Conservation (phyloP, 2,113 vertebrate genomes). For the Passer montanus region DNA sequence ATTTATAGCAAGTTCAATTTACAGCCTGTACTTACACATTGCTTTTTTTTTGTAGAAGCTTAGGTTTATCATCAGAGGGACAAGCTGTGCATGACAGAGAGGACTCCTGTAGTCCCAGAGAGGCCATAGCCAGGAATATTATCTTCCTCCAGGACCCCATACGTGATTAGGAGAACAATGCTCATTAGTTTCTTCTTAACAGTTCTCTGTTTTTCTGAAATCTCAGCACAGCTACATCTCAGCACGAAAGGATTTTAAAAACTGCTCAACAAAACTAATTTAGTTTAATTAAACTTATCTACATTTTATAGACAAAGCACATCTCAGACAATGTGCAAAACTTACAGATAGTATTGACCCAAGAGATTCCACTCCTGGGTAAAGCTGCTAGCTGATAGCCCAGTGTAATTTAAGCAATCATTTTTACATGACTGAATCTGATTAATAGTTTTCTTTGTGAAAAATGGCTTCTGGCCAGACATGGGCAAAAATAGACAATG, state of each 20-base stretch:
- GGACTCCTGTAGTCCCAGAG: background rate
- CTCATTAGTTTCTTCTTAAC: background rate
- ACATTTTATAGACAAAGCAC: conserved; percentile 67
- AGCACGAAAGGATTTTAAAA: conserved; percentile 18
- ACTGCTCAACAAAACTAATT: conserved; percentile 68
- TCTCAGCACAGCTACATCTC: conserved; percentile 13
- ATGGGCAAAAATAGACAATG: conserved; percentile 8
- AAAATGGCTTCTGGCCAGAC: conserved; percentile 37
- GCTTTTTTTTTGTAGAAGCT: background rate
- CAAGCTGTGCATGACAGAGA: background rate
- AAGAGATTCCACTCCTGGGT: conserved; percentile 47
- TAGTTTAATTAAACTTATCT: conserved; percentile 73
- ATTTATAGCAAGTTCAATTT: background rate
- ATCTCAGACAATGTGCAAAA: conserved; percentile 44
- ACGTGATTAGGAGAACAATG: background rate
- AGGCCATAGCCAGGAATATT: background rate
- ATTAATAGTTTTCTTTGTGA: conserved; percentile 36
- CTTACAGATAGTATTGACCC: conserved; percentile 60
- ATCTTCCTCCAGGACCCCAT: background rate
- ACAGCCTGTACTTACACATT: background rate
- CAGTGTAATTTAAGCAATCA: conserved; percentile 41
- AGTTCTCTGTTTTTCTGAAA: background rate
- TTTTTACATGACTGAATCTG: conserved; percentile 57
- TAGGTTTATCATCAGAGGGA: background rate
- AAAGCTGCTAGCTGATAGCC: conserved; percentile 1